Conservation (phyloP, 2,113 vertebrate species). For the Desmodus rotundus region DNA sequence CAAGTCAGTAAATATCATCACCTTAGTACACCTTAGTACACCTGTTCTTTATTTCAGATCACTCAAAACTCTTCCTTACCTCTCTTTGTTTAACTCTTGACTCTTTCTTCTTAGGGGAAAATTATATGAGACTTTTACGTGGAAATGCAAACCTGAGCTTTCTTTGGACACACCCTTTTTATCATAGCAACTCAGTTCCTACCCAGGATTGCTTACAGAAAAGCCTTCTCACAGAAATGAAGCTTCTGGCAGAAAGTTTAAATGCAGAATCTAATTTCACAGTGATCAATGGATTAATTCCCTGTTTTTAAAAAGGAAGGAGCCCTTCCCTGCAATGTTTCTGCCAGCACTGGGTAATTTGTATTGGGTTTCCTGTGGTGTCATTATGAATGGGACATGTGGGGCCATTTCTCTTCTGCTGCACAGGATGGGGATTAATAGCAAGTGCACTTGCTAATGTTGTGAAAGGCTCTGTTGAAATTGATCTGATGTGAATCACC, state of each 20-base stretch:
- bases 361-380: not conserved
- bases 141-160: not conserved
- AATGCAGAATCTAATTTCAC: not conserved
- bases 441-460: not conserved
- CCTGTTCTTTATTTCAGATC: not conserved
- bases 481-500: not conserved
- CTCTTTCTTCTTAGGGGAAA: not conserved
- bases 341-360: not conserved
- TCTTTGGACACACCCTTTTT: not conserved
- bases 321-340: not conserved
- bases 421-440: not conserved
- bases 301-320: not conserved
- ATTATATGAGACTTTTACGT: not conserved
- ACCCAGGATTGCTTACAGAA: not conserved
- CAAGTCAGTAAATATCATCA: rapidly evolving
- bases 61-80: not conserved
- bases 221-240: not conserved
- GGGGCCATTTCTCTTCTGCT: not conserved
- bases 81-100: not conserved
- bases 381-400: not conserved
- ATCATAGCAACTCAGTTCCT: not conserved
- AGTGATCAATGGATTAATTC: not conserved
- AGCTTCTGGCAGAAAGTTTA: not conserved
- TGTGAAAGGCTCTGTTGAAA: not conserved
- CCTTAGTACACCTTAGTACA: not conserved